Evolutionary conservation across 92 coral and sea anemone genomes (phyloP).

Genomic region (Porites cylindrica): DNA sequence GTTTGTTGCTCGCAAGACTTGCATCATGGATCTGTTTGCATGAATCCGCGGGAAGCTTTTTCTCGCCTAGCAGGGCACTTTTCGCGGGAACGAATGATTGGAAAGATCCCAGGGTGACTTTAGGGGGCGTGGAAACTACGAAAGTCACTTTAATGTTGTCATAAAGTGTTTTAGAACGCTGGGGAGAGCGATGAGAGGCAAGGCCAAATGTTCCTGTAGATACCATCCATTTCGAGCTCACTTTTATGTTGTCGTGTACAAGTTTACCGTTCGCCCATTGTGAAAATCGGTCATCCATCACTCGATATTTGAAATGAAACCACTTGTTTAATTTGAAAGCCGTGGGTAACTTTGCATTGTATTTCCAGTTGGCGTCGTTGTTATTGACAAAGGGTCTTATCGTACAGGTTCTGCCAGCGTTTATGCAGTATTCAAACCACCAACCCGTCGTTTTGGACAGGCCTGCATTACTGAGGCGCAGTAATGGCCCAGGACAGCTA

Average conservation of each 20-base stretch:
- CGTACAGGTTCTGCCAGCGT: slow-evolving; percentile 33
- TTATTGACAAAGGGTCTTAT: slow-evolving; percentile 77
- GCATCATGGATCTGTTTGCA: slow-evolving; percentile 78
- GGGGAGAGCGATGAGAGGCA: not conserved
- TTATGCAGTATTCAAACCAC: slow-evolving; percentile 77
- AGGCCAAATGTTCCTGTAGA: not conserved
- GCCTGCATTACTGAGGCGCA: slow-evolving; percentile 53
- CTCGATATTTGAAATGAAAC: slow-evolving; percentile 79
- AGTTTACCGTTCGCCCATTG: slow-evolving; percentile 19
- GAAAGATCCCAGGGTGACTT: not conserved
- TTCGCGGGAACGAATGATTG: not conserved
- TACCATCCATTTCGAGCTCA: not conserved
- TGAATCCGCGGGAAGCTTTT: slow-evolving; percentile 2
- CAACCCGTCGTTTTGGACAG: slow-evolving; percentile 65
- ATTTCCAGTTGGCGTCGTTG: slow-evolving; percentile 68
- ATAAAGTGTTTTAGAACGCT: not conserved
- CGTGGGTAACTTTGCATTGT: slow-evolving; percentile 58
- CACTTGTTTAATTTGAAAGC: slow-evolving; percentile 61
- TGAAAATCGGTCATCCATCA: slow-evolving; percentile 53
- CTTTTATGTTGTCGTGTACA: not conserved
- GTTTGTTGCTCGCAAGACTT: slow-evolving; percentile 21
- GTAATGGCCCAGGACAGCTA: slow-evolving; percentile 73
- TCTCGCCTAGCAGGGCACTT: not conserved
- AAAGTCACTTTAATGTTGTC: slow-evolving; percentile 22
- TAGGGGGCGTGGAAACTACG: not conserved